Evolutionary conservation across 2,797 vertebrate genomes (phyloP).

Genomic region (Lycodopsis pacificus): DNA sequence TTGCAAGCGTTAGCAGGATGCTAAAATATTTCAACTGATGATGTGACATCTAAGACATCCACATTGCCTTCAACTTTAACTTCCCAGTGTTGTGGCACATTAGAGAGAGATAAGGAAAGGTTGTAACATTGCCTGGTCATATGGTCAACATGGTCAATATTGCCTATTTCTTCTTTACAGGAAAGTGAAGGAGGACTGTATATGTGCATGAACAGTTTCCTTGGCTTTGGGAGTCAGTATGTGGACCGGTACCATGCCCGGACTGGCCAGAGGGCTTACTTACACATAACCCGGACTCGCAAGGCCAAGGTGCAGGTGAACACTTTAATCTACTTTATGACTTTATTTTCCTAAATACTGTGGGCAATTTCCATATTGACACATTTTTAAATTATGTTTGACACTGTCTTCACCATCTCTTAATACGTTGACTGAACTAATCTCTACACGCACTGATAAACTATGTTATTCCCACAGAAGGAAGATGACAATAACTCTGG

Average conservation of each 20-base stretch:
- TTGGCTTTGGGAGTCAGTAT: slow-evolving; percentile 95
- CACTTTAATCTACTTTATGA: background rate
- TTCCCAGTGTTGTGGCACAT: background rate
- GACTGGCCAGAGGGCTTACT: slow-evolving; percentile 93
- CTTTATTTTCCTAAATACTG: background rate
- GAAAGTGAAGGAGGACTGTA: slow-evolving; percentile 96
- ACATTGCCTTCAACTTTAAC: slow-evolving; percentile 3
- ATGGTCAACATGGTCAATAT: background rate
- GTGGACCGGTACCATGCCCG: slow-evolving; percentile 93
- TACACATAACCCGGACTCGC: slow-evolving; percentile 94
- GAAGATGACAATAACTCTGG: slow-evolving; percentile 91
- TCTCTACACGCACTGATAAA: background rate
- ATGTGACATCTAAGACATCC: slow-evolving; percentile 14
- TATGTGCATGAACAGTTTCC: slow-evolving; percentile 98
- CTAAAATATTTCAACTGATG: slow-evolving; percentile 16
- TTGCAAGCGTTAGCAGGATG: slow-evolving; percentile 20
- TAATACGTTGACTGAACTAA: background rate
- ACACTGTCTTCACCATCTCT: background rate
- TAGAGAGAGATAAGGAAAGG: background rate
- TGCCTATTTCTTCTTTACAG: slow-evolving; percentile 70
- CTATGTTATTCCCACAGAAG: slow-evolving; percentile 81
- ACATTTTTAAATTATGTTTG: background rate
- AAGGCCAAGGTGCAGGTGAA: slow-evolving; percentile 82
- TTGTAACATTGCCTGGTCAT: background rate
- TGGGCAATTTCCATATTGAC: background rate